Base-by-base conservation (phyloP, 2,113 vertebrate genomes). In the Tor tambroides region DNA sequence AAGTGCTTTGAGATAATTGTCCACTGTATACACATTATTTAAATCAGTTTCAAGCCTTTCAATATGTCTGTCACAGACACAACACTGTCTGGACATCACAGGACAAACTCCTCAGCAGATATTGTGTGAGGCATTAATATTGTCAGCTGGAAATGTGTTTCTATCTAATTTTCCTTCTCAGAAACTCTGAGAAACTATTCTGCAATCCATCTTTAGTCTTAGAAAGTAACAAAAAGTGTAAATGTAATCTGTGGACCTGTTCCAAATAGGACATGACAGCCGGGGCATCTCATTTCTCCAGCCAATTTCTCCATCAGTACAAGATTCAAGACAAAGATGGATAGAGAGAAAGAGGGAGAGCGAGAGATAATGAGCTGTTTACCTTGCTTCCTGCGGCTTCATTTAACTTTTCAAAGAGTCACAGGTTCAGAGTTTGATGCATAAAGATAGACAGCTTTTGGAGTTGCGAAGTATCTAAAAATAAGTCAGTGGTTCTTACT, bases 201-300 rank as follows among this genome's bases (percentile, higher is more conserved):
- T 69, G 23, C 85, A 81, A 81, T 59, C 56, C 23, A 67, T 78
- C 4, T 85, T 85, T 61, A 85, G 41, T 54, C 75, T 69, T 65
- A 26, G 61, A 85, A 79, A 54, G 77, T 38, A 59, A 79, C 59
- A 51, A 32, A 78, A 35, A 59, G 51, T 67, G 28, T 86, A 49
- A 56, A 86, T 56, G 43, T 77, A 67, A 77, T 69, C 63, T 41
- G 35, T 79, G 46, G 59, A 85, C 61, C 43, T 15, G 21, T 78
- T 80, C 14, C 75, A 79, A 86, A 80, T 77, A n/a, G 75, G 61
- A 79, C 30, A 79, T 30, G 30, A 80, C 46, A 86, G 43, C 61
- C 17, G 8, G 49, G 61, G 28, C 28, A 86, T 30, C 76, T 80
- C 9, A 79, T 38, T 32, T 56, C 43, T 69, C 61, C 32, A 30